A percentile compares a stretch with the other conserved stretches of the same genome.
Conservation (phyloP, 2,888 invertebrate genomes). For the Mallateleia sp. region DNA sequence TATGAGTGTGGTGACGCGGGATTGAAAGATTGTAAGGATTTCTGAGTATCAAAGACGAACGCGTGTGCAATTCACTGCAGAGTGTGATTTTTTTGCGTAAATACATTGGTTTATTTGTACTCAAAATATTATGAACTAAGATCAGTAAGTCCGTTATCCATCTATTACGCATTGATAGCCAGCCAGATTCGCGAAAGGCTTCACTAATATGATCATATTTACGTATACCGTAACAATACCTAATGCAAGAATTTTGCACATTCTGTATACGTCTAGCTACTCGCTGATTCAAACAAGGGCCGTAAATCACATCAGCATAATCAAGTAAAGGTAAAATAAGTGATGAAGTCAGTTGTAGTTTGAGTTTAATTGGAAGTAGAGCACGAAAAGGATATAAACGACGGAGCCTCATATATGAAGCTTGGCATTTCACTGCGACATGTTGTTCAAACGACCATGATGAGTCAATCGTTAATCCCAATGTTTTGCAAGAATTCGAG, state of each 20-base stretch:
- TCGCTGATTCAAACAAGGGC: not conserved
- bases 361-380: not conserved
- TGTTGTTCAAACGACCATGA: not conserved
- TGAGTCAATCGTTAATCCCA: not conserved
- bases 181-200: not conserved
- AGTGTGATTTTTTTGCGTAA: not conserved
- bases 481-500: conserved; percentile 9
- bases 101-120: not conserved
- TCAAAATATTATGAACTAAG: too few species aligned
- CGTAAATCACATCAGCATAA: conserved; percentile 21
- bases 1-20: too few species aligned
- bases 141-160: too few species aligned
- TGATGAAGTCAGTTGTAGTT: not conserved
- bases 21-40: too few species aligned
- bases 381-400: not conserved
- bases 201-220: conserved; percentile 18
- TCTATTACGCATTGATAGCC: not conserved
- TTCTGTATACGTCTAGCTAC: not conserved
- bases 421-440: conserved; percentile 1
- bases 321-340: conserved; percentile 2
- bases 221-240: conserved; percentile 8
- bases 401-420: not conserved
- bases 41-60: not conserved
- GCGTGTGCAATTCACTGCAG: too few species aligned
- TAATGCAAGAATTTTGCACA: not conserved